Base-by-base conservation (phyloP, 2,797 vertebrate species). In the Cossypha heuglini region DNA sequence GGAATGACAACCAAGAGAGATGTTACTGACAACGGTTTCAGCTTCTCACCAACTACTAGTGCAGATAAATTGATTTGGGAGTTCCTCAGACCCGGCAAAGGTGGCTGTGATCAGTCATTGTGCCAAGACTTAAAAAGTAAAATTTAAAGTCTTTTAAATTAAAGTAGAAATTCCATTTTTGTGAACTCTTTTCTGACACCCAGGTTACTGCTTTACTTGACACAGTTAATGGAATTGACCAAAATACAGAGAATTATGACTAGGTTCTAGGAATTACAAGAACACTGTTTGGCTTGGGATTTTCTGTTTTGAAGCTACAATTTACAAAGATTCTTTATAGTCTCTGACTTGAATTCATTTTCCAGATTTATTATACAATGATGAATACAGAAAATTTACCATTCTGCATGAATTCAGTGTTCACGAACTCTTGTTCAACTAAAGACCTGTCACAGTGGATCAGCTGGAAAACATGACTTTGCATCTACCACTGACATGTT, bases 381-480 rank as follows among this genome's bases (percentile, higher is more conserved):
- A 89, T 21, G 72, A 87, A 64, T 49, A 66, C 20, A 33, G 33
- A 86, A 92, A 64, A 80, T 57, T 17, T 67, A 80, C 51, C 46
- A 24, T 75, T 76, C 66, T 51, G 51, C 37, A 66, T 33, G 11
- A 88, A 86, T 81, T 78, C 85, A 37, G 12, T 13, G 46, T 35
- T 62, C 52, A 5, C 77, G 77, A 91, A 90, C 86, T 93, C 90
- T 64, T 43, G 64, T 71, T 91, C 91, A 92, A 61, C 84, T 88
- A 24, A 48, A 86, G 82, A 58, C 12, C 69, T 81, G 75, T 81
- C 93, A 88, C 24, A 49, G 66, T 29, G 72, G 54, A 89, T 91
- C 78, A 88, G 76, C 58, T 55, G n/a, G 72, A 81, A 93, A 93
- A 78, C 78, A 52, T 29, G 38, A 74, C 62, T 90, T 75, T 42